phyloP scores from a whole-genome alignment of 1,140 invertebrate species.

The Sitodiplosis mosellana region DNA sequence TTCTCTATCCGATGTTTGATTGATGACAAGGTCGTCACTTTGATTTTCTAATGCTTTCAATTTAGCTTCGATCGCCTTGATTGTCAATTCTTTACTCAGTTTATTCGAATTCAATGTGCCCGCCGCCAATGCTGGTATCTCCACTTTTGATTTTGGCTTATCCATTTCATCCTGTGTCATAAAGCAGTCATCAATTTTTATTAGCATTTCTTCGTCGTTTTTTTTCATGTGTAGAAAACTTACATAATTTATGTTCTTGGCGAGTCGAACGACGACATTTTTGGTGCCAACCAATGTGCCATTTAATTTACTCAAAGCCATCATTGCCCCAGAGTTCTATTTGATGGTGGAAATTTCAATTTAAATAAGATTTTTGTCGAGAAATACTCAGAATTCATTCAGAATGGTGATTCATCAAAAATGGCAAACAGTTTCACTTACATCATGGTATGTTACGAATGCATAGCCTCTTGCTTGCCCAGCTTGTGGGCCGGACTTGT shows the following conservation, averaged over 20 bases:
- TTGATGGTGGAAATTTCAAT: too few relatives aligned
- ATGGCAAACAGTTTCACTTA: slow-evolving; percentile 3
- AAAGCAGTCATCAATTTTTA: slow-evolving; percentile 6
- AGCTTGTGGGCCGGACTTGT: slow-evolving; percentile 68
- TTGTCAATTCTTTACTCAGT: slow-evolving; percentile 55
- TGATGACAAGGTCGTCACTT: slow-evolving; percentile 51
- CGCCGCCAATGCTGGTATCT: slow-evolving; percentile 54
- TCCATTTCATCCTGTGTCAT: slow-evolving; percentile 45
- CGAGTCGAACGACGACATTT: slow-evolving; percentile 60
- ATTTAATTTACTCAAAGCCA: slow-evolving; percentile 49
- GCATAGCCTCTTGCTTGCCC: slow-evolving; percentile 85
- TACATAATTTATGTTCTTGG: slow-evolving; percentile 54
- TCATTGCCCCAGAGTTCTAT: slow-evolving; percentile 27
- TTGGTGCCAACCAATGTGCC: slow-evolving; percentile 55
- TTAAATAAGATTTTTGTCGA: not conserved
- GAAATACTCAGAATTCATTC: slow-evolving; percentile 3
- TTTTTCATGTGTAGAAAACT: too few relatives aligned
- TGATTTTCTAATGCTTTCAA: slow-evolving; percentile 56
- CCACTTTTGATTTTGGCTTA: slow-evolving; percentile 49
- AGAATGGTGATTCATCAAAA: slow-evolving; percentile 9
- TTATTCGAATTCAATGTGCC: slow-evolving; percentile 43
- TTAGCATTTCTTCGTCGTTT: not conserved
- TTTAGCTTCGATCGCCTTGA: slow-evolving; percentile 74
- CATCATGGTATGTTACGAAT: slow-evolving; percentile 65
- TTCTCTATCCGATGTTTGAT: slow-evolving; percentile 40